These are phyloP conservation scores for Nyctereutes procyonoides DNA, from an alignment of 2,113 vertebrate species.

Conservation along the genomic window DNA sequence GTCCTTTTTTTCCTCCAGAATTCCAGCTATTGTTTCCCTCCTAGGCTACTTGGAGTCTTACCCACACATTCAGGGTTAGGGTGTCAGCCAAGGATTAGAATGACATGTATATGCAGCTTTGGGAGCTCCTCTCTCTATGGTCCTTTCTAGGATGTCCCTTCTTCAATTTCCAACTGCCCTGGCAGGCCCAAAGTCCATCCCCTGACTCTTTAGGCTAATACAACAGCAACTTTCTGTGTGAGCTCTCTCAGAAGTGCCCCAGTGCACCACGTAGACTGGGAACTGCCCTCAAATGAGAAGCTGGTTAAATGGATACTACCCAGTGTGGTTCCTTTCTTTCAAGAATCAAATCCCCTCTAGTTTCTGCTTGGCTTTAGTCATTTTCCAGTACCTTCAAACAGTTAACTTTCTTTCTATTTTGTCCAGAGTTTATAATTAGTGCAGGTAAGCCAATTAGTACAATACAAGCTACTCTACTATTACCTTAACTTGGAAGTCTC, in stretches of 20 bases:
- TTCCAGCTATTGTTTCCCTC: neutral
- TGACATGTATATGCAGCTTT: neutral
- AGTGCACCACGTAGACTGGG: neutral
- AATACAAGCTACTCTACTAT: neutral
- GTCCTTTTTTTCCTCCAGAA: neutral
- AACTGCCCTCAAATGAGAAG: neutral
- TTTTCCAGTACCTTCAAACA: neutral
- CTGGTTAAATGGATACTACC: neutral
- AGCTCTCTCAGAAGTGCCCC: neutral
- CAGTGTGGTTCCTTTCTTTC: neutral
- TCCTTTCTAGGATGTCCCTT: neutral
- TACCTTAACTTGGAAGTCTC: neutral
- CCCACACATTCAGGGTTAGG: neutral
- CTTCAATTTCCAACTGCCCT: neutral
- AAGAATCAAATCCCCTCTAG: neutral
- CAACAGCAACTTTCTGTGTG: neutral
- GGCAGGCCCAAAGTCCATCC: neutral
- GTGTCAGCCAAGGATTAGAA: neutral
- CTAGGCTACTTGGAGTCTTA: neutral
- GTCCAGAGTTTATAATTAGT: neutral
- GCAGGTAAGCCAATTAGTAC: neutral
- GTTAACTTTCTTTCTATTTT: neutral
- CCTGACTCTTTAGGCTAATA: neutral
- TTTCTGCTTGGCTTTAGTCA: neutral
- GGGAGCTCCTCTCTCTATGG: neutral